phyloP scores from a whole-genome alignment of 2,888 invertebrate genomes.

The Cotesia congregata region DNA sequence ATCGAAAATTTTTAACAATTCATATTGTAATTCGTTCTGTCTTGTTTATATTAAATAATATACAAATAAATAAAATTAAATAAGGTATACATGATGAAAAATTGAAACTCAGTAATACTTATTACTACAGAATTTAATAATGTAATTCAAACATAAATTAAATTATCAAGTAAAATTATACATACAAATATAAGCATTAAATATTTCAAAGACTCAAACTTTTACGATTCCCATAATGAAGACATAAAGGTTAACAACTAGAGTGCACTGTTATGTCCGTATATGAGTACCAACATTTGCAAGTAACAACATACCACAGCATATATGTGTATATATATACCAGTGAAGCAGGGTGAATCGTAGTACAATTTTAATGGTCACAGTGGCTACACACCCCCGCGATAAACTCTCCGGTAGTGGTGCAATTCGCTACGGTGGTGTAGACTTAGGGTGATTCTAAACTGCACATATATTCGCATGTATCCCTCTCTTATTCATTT shows the following conservation, averaged over 20 bases:
- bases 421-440: slow-evolving; percentile 65
- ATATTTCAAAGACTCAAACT: slow-evolving; percentile 53
- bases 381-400: slow-evolving; percentile 67
- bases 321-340: slow-evolving; percentile 4
- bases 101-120: not conserved
- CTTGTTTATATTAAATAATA: no score
- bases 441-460: slow-evolving; percentile 29
- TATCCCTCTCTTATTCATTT: not conserved
- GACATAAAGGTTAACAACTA: slow-evolving; percentile 29
- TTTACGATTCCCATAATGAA: slow-evolving; percentile 63
- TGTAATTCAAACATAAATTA: not conserved
- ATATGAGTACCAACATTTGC: slow-evolving; percentile 26
- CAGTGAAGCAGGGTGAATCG: slow-evolving; percentile 40
- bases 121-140: not conserved
- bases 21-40: no score
- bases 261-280: slow-evolving; percentile 4
- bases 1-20: no score
- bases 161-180: not conserved
- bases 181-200: slow-evolving; percentile 35
- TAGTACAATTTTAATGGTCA: slow-evolving; percentile 63
- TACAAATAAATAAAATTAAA: no score
- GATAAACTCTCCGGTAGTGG: slow-evolving; percentile 62
- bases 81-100: no score
- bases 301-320: not conserved
- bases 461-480: slow-evolving; percentile 31